phyloP scores from a whole-genome alignment of 2,888 invertebrate species.

The Dasysyrphus albostriatus region DNA sequence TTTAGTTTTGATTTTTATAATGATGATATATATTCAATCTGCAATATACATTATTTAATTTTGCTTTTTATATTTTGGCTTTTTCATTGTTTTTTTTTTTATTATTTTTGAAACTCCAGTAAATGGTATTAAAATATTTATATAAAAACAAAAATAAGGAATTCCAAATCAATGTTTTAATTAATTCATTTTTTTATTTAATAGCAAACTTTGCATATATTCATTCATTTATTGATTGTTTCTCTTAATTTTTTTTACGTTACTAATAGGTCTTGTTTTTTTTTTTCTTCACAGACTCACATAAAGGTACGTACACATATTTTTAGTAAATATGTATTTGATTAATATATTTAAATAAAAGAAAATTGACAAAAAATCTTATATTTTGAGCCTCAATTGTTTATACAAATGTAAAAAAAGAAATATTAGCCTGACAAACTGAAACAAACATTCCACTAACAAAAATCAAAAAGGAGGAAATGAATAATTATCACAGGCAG shows the following conservation, averaged over 20 bases:
- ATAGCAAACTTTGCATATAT: background rate
- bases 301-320: constrained; percentile 47
- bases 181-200: background rate
- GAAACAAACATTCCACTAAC: constrained; percentile 38
- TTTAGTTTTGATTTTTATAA: background rate
- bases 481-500: constrained; percentile 72
- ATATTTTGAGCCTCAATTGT: constrained; percentile 68
- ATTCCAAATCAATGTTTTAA: background rate
- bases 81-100: constrained; percentile 22
- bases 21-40: background rate
- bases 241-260: constrained; percentile 18
- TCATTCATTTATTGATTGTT: constrained; percentile 3
- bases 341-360: background rate
- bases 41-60: background rate
- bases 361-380: constrained; percentile 1
- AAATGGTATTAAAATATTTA: background rate
- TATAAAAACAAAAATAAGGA: background rate
- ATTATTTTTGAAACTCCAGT: background rate
- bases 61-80: background rate
- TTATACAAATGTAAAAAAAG: constrained; percentile 30
- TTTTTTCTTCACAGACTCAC: constrained; percentile 11
- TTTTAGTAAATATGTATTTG: constrained; percentile 37
- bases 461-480: constrained; percentile 35
- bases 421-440: constrained; percentile 28
- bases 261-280: constrained; percentile 28